phyloP scores from a whole-genome alignment of 2,888 invertebrate species.

The Xestoiulus laeticollis region DNA sequence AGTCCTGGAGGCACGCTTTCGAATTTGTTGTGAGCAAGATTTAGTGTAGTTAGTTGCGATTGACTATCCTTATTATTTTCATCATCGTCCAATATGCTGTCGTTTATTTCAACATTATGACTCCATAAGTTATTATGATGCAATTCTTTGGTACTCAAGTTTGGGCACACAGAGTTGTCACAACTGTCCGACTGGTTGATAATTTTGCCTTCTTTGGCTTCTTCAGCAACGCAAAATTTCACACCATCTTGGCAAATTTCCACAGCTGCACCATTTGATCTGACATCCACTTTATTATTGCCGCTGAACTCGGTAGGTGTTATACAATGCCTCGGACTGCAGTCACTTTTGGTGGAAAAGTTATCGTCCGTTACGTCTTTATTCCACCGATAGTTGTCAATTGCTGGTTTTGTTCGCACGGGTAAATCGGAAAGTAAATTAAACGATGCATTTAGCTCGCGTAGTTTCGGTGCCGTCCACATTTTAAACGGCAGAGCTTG shows the following conservation, averaged over 20 bases:
- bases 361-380: slow-evolving; percentile 20
- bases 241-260: slow-evolving; percentile 48
- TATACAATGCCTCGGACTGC: slow-evolving; percentile 35
- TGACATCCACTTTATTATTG: neutral
- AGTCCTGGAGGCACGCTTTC: slow-evolving; percentile 85
- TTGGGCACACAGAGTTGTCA: slow-evolving; percentile 52
- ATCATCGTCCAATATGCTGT: slow-evolving; percentile 58
- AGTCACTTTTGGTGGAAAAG: slow-evolving; percentile 24
- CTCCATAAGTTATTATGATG: slow-evolving; percentile 77
- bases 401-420: slow-evolving; percentile 52
- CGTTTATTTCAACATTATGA: slow-evolving; percentile 57
- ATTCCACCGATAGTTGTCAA: neutral
- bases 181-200: slow-evolving; percentile 56
- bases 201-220: slow-evolving; percentile 46
- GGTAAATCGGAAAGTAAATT: slow-evolving; percentile 83
- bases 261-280: slow-evolving; percentile 10
- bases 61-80: slow-evolving; percentile 63
- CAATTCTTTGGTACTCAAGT: slow-evolving; percentile 62
- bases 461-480: slow-evolving; percentile 86
- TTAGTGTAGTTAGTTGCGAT: slow-evolving; percentile 78
- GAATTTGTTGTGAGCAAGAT: slow-evolving; percentile 91
- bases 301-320: neutral
- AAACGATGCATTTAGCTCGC: slow-evolving; percentile 88
- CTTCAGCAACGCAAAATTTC: slow-evolving; percentile 63
- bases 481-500: slow-evolving; percentile 81